Percentiles rank a stretch among this genome's conserved stretches.
Evolutionary conservation across 1,140 invertebrate species (phyloP).

Genomic region (Danaus melanippus): DNA sequence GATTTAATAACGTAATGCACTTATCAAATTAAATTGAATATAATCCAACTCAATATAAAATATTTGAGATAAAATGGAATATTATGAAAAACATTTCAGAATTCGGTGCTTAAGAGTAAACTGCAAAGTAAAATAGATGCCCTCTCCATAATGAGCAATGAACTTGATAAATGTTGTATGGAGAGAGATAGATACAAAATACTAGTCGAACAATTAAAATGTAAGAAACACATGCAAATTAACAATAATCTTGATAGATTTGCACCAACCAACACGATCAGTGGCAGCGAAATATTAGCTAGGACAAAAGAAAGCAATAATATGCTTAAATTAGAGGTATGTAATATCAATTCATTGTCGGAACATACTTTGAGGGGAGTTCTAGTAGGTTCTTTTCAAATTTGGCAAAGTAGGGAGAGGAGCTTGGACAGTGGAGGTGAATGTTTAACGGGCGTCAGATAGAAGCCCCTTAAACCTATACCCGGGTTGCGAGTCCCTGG

Average conservation of each 20-base stretch:
- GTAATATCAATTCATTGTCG: slow-evolving; percentile 4
- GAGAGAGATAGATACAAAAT: slow-evolving; percentile 87
- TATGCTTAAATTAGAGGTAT: slow-evolving; percentile 63
- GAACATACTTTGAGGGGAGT: no score
- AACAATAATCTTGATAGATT: slow-evolving; percentile 37
- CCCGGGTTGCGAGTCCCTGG: no score
- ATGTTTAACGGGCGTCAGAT: no score
- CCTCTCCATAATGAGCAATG: slow-evolving; percentile 81
- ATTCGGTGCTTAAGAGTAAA: slow-evolving; percentile 77
- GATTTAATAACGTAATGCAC: no score
- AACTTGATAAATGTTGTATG: slow-evolving; percentile 83
- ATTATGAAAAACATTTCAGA: slow-evolving; percentile 51
- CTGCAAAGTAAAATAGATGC: slow-evolving; percentile 87
- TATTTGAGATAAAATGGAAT: no score
- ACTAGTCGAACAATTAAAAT: slow-evolving; percentile 84
- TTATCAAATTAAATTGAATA: no score
- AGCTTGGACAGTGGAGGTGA: no score
- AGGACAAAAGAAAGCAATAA: slow-evolving; percentile 66
- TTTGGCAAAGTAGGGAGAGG: no score
- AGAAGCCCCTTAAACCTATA: no score
- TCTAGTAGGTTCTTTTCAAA: no score
- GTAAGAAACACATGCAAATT: slow-evolving; percentile 68
- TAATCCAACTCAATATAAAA: no score
- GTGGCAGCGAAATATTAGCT: slow-evolving; percentile 63
- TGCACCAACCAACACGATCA: slow-evolving; percentile 54